Percentiles rank a stretch among this genome's conserved stretches.
Conservation (phyloP, 2,797 vertebrate genomes). For the Eurystomus glaucurus region DNA sequence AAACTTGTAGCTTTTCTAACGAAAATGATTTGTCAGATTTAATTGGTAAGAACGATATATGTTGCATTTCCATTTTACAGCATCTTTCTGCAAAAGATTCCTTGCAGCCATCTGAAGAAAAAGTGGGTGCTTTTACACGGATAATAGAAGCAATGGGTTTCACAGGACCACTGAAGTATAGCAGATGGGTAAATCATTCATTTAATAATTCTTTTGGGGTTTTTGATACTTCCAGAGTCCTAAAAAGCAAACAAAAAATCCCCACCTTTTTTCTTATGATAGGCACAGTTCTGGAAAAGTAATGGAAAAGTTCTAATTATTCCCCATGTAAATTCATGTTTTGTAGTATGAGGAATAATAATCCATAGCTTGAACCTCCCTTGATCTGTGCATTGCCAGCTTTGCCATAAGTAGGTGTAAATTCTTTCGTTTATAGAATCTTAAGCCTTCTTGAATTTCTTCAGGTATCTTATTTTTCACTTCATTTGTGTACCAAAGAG, state of each 20-base stretch:
- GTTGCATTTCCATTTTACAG: constrained; percentile 65
- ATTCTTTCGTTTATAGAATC: not conserved
- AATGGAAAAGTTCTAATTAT: not conserved
- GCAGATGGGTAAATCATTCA: constrained; percentile 93
- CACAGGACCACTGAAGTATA: constrained; percentile 96
- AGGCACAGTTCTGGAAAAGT: not conserved
- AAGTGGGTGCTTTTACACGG: constrained; percentile 93
- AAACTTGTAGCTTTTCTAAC: not conserved
- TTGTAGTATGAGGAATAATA: not conserved
- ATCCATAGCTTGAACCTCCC: not conserved
- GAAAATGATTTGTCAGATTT: not conserved
- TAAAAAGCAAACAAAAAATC: not conserved
- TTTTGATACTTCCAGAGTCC: not conserved
- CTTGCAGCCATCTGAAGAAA: constrained; percentile 88
- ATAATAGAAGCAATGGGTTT: constrained; percentile 97
- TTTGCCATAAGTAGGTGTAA: not conserved
- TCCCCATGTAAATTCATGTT: not conserved
- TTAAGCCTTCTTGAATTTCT: not conserved
- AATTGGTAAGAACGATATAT: not conserved
- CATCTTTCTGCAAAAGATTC: constrained; percentile 85
- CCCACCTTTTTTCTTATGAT: not conserved
- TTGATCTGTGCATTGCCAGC: not conserved
- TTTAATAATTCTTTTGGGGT: not conserved
- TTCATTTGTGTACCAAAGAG: not conserved
- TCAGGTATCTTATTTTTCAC: not conserved